Evolutionary conservation across 2,797 vertebrate species (phyloP).

Genomic region (Mormyrops attenuatus): DNA sequence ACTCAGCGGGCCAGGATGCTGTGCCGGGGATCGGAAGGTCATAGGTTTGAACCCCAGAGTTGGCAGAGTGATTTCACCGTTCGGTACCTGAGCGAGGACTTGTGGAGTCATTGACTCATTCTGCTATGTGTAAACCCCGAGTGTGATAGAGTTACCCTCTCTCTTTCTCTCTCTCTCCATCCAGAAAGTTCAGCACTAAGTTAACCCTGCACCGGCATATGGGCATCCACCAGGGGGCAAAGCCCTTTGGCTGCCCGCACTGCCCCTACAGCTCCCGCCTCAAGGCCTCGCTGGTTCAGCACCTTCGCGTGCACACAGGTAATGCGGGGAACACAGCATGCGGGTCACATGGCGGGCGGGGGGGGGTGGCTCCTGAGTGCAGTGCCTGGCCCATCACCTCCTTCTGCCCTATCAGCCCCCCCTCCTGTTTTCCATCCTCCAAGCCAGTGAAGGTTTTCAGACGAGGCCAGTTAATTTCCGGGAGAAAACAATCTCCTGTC

Average conservation of each 20-base stretch:
- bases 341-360: background rate
- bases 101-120: background rate
- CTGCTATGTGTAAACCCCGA: background rate
- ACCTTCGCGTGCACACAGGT: constrained; percentile 60
- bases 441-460: background rate
- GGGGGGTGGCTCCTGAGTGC: background rate
- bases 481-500: constrained; percentile 11
- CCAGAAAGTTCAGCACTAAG: constrained; percentile 52
- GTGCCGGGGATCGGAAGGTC: background rate
- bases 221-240: constrained; percentile 55
- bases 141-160: background rate
- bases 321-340: background rate
- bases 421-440: background rate
- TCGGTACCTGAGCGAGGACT: background rate
- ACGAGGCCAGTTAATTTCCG: background rate
- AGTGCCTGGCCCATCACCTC: background rate
- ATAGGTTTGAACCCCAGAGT: background rate
- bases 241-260: constrained; percentile 54
- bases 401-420: background rate
- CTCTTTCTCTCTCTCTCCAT: background rate
- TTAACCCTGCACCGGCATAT: constrained; percentile 61
- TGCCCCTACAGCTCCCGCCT: constrained; percentile 57
- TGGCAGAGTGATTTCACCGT: background rate
- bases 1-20: background rate
- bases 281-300: constrained; percentile 60